phyloP scores from a whole-genome alignment of 2,888 invertebrate genomes.

The Ochlodes sylvanus region DNA sequence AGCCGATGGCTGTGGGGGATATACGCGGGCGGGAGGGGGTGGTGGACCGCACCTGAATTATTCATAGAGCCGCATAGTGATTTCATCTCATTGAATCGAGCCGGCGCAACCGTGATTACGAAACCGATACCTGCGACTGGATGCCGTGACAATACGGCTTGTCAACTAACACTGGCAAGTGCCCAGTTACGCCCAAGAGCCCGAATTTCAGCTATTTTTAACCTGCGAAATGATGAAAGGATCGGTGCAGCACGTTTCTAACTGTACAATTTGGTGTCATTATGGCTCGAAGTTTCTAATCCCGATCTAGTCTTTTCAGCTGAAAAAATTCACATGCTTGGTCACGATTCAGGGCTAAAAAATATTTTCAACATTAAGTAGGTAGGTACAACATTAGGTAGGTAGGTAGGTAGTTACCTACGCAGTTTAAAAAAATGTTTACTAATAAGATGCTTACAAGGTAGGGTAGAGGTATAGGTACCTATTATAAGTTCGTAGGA shows the following conservation, averaged over 20 bases:
- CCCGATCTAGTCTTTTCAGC: not conserved
- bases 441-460: too few species aligned
- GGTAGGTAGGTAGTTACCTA: too few species aligned
- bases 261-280: constrained; percentile 24
- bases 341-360: too few species aligned
- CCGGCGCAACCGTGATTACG: constrained; percentile 80
- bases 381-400: too few species aligned
- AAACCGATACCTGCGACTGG: constrained; percentile 70
- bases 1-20: constrained; percentile 41
- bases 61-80: constrained; percentile 83
- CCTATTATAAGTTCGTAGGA: too few species aligned
- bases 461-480: too few species aligned
- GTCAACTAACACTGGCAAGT: constrained; percentile 58
- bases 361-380: too few species aligned
- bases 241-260: constrained; percentile 22
- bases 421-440: too few species aligned
- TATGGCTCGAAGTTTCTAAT: constrained; percentile 15
- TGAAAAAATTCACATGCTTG: not conserved
- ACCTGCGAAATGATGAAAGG: constrained; percentile 26
- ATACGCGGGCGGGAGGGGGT: constrained; percentile 48
- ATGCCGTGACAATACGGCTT: constrained; percentile 63
- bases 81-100: constrained; percentile 83
- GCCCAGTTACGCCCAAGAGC: constrained; percentile 37
- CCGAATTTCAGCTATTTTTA: constrained; percentile 37
- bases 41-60: constrained; percentile 76